Conservation (phyloP, 2,113 vertebrate genomes). For the Etheostoma cragini region DNA sequence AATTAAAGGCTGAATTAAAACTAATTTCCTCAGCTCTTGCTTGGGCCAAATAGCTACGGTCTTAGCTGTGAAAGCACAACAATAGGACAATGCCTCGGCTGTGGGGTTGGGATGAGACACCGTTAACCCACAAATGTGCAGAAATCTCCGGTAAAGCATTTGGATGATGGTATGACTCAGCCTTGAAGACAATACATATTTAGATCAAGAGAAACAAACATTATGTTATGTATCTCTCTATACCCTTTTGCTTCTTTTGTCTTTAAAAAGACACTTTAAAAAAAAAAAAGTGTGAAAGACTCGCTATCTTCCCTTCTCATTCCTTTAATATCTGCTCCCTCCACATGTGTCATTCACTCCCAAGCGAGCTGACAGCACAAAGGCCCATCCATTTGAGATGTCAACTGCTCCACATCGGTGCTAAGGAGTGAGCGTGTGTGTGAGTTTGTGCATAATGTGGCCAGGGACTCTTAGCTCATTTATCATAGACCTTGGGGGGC, state of each 20-base stretch:
- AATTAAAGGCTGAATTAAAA: constrained; percentile 24
- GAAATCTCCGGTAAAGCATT: background rate
- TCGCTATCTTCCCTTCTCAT: background rate
- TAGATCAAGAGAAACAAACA: background rate
- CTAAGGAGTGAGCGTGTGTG: background rate
- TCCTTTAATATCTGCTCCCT: constrained; percentile 34
- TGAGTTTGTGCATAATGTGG: constrained; percentile 35
- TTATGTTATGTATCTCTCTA: background rate
- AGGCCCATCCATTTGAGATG: constrained; percentile 65
- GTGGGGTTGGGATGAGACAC: constrained; percentile 13
- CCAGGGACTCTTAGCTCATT: constrained; percentile 48
- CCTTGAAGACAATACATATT: background rate
- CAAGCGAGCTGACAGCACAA: constrained; percentile 39
- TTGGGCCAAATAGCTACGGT: background rate
- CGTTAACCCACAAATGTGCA: background rate
- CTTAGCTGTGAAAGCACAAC: constrained; percentile 10
- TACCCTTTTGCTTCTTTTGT: background rate
- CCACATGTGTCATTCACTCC: constrained; percentile 25
- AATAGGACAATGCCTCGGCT: constrained; percentile 23
- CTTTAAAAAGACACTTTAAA: background rate
- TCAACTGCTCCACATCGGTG: constrained; percentile 37
- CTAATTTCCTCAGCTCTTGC: constrained; percentile 38
- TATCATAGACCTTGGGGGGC: constrained; percentile 45
- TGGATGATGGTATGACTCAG: background rate
- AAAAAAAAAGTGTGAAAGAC: background rate